Conservation (phyloP, 1,140 invertebrate species). For the Magallana angulata region DNA sequence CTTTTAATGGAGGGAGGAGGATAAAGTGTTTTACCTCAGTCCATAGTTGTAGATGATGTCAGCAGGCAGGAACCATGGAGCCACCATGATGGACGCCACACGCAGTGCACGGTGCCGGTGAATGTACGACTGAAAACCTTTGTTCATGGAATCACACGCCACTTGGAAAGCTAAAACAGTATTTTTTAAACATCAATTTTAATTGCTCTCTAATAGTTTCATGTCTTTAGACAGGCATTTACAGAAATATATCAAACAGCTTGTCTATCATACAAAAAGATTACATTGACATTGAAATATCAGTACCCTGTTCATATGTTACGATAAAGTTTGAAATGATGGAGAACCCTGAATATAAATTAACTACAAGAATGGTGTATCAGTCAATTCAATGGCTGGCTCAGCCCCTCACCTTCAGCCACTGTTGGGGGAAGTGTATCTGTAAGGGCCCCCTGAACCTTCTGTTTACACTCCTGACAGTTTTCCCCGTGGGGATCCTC, state of each 20-base stretch:
- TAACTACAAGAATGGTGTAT: too few relatives aligned
- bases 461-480: conserved; percentile 67
- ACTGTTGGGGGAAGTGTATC: conserved; percentile 74
- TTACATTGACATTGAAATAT: too few relatives aligned
- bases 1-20: too few relatives aligned
- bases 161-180: conserved; percentile 90
- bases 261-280: too few relatives aligned
- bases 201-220: too few relatives aligned
- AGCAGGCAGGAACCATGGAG: conserved; percentile 91
- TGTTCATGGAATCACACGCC: conserved; percentile 93
- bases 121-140: conserved; percentile 92
- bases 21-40: conserved; percentile 54
- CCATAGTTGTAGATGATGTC: conserved; percentile 84
- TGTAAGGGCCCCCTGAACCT: conserved; percentile 65
- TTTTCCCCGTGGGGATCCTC: conserved; percentile 55
- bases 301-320: too few relatives aligned
- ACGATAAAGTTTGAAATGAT: too few relatives aligned
- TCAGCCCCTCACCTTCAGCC: conserved; percentile 65
- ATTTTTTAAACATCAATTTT: conserved; percentile 34
- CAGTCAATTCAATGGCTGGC: too few relatives aligned
- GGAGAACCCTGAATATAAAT: too few relatives aligned
- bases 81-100: conserved; percentile 87
- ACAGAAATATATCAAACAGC: too few relatives aligned
- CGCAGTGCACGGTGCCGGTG: conserved; percentile 90
- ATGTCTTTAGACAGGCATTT: too few relatives aligned